Evolutionary conservation across 2,797 vertebrate genomes (phyloP).

Genomic region (Lateolabrax maculatus): DNA sequence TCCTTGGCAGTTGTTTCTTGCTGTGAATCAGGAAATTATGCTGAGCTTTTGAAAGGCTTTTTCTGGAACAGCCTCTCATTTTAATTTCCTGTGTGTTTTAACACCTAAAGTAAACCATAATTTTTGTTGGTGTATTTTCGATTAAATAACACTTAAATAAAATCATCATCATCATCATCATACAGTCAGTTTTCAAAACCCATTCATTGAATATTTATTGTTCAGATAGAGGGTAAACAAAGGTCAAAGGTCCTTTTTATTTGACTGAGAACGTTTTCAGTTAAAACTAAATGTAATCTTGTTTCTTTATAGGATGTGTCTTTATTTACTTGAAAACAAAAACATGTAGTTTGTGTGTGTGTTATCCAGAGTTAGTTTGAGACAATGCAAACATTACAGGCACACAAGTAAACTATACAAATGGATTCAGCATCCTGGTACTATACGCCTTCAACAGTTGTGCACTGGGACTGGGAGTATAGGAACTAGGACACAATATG

Average conservation of each 20-base stretch:
- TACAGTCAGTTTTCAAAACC: no score
- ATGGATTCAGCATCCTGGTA: not conserved
- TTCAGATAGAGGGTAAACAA: not conserved
- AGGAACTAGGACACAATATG: no score
- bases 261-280: no score
- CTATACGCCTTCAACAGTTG: not conserved
- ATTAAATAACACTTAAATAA: not conserved
- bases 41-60: not conserved
- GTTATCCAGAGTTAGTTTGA: not conserved
- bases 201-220: not conserved
- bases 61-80: not conserved
- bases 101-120: not conserved
- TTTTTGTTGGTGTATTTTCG: not conserved
- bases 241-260: no score
- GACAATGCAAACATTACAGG: slow-evolving; percentile 5
- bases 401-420: slow-evolving; percentile 19
- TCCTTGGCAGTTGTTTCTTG: slow-evolving; percentile 12
- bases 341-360: not conserved
- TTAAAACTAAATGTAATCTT: no score
- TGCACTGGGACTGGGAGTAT: no score
- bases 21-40: not conserved
- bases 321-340: not conserved
- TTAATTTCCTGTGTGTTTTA: not conserved
- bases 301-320: not conserved
- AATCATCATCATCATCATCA: no score